Base-by-base conservation (phyloP, 2,888 invertebrate species). In the Linyphia triangularis region DNA sequence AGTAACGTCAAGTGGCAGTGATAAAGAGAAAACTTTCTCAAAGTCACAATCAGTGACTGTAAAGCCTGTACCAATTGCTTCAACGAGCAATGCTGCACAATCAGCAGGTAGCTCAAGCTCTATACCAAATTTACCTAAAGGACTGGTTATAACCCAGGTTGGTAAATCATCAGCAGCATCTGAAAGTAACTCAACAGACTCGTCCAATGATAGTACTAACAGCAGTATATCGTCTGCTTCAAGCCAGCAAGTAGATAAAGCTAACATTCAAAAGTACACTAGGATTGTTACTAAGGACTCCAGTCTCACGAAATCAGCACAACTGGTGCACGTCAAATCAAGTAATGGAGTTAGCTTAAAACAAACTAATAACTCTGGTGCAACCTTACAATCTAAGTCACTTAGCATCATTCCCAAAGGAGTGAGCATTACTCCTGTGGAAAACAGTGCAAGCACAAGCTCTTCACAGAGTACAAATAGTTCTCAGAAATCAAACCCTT, bases 91-190 rank as follows among this genome's bases (percentile, higher is more conserved):
- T 65, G 33, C 30, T 22, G 10, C 9, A 43, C 33, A 33, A n/a
- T 16, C 65, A 10, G 30, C 40, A 9, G 33, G 13, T 65, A 9
- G 9, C 7, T 43, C 78, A 22, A 59, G 30, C 22, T 2, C 30
- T 22, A 70, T 86, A 22, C 81, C 81, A 33, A 81, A 65, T 24
- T 37, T 86, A 16, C 86, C 86, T 7, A 79, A 81, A 37, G 72
- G 86, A 24, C 59, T 86, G 2, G 73, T 81, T 19, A 75, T 86
- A 9, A 67, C 57, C 22, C 79, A 86, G 30, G 72, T 85, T 43
- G 19, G 30, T n/a, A 40, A 19, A 22, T 69, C 37, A 33, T 24
- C 51, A 6, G 22, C 57, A 24, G 22, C 24, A 1, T 1, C 75
- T 24, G 28, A 73, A 24, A 33, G 57, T 10, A 67, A 82, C 10